Evolutionary conservation across 2,797 vertebrate genomes (phyloP).

Genomic region (Acrossocheilus wenchowensis): DNA sequence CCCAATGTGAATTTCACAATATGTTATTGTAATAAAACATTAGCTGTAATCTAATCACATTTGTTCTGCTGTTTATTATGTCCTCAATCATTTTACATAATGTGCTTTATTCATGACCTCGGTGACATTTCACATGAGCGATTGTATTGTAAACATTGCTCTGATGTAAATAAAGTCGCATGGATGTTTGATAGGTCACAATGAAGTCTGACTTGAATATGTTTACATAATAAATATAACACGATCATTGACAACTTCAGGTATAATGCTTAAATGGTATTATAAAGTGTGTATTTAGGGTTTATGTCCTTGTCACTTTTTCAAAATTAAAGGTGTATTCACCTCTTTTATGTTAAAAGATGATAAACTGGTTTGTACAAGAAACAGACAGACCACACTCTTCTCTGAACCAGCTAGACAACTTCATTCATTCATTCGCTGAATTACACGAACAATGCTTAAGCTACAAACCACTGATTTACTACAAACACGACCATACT

Average conservation of each 20-base stretch:
- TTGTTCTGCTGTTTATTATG: neutral
- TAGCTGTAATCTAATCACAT: neutral
- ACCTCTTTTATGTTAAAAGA: neutral
- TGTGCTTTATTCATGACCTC: conserved; percentile 6
- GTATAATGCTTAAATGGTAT: neutral
- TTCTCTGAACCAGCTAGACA: neutral
- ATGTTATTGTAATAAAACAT: neutral
- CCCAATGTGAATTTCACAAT: neutral
- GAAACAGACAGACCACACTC: neutral
- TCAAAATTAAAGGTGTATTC: neutral
- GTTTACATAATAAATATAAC: neutral
- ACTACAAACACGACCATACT: neutral
- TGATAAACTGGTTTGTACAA: neutral
- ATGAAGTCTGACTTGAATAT: neutral
- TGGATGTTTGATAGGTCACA: neutral
- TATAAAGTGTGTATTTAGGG: neutral
- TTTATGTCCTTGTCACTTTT: neutral
- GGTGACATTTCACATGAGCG: neutral
- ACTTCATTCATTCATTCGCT: neutral
- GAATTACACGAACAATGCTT: neutral
- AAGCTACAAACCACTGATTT: neutral
- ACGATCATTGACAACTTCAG: neutral
- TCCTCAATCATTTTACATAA: neutral
- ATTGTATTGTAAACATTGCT: neutral
- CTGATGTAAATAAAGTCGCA: neutral